Evolutionary conservation across 2,888 invertebrate genomes (phyloP).

Genomic region (Pimpla rufipes): DNA sequence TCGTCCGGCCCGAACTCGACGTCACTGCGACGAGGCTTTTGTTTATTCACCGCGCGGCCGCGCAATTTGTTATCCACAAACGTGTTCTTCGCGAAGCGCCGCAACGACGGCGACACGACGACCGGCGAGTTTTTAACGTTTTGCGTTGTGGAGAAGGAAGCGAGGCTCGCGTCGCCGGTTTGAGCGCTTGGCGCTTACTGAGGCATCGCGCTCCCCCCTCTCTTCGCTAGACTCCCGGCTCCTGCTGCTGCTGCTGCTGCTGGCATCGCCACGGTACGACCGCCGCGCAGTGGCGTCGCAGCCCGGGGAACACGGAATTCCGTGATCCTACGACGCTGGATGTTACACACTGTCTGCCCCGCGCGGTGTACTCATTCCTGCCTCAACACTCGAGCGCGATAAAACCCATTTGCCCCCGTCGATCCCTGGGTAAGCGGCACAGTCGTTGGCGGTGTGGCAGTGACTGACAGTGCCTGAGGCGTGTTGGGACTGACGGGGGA

Average conservation of each 20-base stretch:
- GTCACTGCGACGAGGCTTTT: constrained; percentile 15
- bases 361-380: constrained; percentile 9
- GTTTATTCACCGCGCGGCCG: constrained; percentile 18
- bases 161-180: constrained; percentile 72
- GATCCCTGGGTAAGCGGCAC: not conserved
- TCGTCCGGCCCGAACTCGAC: constrained; percentile 59
- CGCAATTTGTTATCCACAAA: not conserved
- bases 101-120: constrained; percentile 2
- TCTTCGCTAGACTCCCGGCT: constrained; percentile 49
- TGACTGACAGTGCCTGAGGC: not conserved
- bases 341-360: constrained; percentile 10
- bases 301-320: constrained; percentile 39
- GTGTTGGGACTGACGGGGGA: not conserved
- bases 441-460: constrained; percentile 8
- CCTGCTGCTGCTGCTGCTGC: constrained; percentile 51
- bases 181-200: constrained; percentile 79
- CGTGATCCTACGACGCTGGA: constrained; percentile 21
- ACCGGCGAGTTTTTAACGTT: constrained; percentile 48
- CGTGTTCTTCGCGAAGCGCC: no score
- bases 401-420: constrained; percentile 18
- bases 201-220: constrained; percentile 74
- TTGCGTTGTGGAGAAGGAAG: constrained; percentile 49
- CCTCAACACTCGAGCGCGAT: constrained; percentile 14
- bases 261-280: constrained; percentile 31
- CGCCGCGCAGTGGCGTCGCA: constrained; percentile 66